Evolutionary conservation across 2,797 vertebrate genomes (phyloP), one percentile per base, ranked within the genome.

Genomic region (Meriones psammophilus): DNA sequence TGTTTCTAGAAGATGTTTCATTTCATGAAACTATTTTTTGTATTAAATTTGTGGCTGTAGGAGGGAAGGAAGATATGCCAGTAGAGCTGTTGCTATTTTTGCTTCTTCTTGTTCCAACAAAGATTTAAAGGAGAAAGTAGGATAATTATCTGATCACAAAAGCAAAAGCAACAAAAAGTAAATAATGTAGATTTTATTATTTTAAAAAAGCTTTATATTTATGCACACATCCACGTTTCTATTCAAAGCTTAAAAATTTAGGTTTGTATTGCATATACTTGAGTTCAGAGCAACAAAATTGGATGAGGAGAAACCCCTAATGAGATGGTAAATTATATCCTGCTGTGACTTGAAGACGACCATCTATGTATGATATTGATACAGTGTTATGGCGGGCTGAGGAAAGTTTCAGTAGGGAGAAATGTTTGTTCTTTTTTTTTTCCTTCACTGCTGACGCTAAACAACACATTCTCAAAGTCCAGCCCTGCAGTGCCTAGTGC

Each of bases 111-210:
- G 18, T 90, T 89, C 30, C n/a, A 81, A 74, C 81, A 12, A 83
- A 93, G 39, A 96, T 96, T 88, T 91, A 58, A 66, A 90, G 33
- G 93, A 58, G 42, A 86, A 94, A 83, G 46, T 66, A 62, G 81
- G 62, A 28, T 93, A 94, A 97, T 94, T 95, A 96, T 73, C 64
- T 96, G 83, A 96, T 96, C 96, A 92, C 89, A n/a, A 62, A 95
- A 92, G 87, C 56, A 88, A 94, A 96, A 91, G 46, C 60, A 94
- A 39, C 18, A 30, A 79, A 84, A 95, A 39, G 50, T 89, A 92
- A 95, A 91, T 92, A 96, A 95, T 80, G 46, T 42, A 88, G 30
- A 26, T 94, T 93, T 94, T 94, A 93, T 85, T 64, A 93, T 85
- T 64, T 88, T 88, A 93, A 86, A 36, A 36, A 88, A 86, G 42